Conservation (phyloP, 2,888 invertebrate species). For the Caradrina kadenii region DNA sequence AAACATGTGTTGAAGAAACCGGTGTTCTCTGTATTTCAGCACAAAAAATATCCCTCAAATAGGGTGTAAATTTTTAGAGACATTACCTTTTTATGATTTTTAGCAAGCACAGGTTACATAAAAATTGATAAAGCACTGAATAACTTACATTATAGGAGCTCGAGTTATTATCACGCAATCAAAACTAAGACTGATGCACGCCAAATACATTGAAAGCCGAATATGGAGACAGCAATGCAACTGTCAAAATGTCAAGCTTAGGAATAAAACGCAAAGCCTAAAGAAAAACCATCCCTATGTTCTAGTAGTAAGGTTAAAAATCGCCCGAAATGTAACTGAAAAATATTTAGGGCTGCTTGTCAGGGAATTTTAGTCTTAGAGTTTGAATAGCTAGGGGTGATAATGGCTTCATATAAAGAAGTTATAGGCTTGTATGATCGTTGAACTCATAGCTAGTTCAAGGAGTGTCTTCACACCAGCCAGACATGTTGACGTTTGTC, state of each 20-base stretch:
- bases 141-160: constrained; percentile 32
- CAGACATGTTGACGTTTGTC: constrained; percentile 61
- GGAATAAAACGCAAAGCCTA: constrained; percentile 1
- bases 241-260: constrained; percentile 39
- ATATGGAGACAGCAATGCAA: constrained; percentile 34
- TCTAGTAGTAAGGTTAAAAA: not conserved
- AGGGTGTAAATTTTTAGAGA: not conserved
- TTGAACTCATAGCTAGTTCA: constrained; percentile 58
- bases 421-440: constrained; percentile 32
- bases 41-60: not conserved
- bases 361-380: constrained; percentile 18
- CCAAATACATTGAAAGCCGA: constrained; percentile 51
- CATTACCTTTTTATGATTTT: not conserved
- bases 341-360: not conserved
- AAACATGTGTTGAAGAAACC: too few species aligned
- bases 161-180: constrained; percentile 33
- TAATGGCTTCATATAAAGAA: constrained; percentile 8
- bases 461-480: constrained; percentile 45
- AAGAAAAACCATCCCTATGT: not conserved
- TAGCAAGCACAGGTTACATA: too few species aligned
- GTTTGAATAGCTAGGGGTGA: fast-evolving
- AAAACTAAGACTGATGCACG: constrained; percentile 49
- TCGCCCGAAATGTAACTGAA: not conserved
- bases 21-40: not conserved
- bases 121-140: not conserved